These are phyloP conservation scores for Liposcelis brunnea DNA, from an alignment of 2,888 invertebrate genomes.

Conservation along the genomic window DNA sequence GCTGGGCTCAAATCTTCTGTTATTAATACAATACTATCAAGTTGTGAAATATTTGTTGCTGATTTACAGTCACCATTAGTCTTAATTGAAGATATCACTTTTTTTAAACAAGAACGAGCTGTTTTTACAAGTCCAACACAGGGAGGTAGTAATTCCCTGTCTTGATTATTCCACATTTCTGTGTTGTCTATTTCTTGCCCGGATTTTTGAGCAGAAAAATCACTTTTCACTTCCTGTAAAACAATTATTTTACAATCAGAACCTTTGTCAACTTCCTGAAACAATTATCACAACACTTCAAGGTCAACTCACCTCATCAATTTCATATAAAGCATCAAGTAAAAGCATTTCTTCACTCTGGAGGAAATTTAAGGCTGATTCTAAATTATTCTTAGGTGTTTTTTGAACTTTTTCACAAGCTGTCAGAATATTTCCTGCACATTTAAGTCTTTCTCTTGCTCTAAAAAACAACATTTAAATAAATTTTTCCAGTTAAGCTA, in stretches of 20 bases:
- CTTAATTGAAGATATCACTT: conserved; percentile 4
- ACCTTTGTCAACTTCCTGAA: too few species aligned
- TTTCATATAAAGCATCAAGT: conserved; percentile 16
- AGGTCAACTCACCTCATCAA: conserved; percentile 16
- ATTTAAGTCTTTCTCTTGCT: conserved; percentile 12
- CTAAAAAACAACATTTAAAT: conserved; percentile 9
- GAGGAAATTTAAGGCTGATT: conserved; percentile 12
- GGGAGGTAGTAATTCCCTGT: conserved; percentile 13
- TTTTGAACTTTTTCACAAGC: conserved; percentile 14
- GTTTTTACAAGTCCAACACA: conserved; percentile 16
- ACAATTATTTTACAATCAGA: neutral
- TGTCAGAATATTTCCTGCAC: conserved; percentile 15
- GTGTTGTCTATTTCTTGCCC: conserved; percentile 12
- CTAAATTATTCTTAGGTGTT: conserved; percentile 14
- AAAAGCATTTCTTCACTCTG: conserved; percentile 14
- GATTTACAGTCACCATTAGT: conserved; percentile 12
- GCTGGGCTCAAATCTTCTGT: conserved; percentile 14
- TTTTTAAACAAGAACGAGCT: conserved; percentile 13
- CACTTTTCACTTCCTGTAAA: conserved; percentile 10
- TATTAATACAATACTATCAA: conserved; percentile 13
- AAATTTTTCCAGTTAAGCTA: neutral
- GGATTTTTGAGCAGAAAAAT: neutral
- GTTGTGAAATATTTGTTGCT: conserved; percentile 12
- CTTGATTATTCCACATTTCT: conserved; percentile 14
- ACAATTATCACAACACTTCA: too few species aligned